A percentile compares a stretch with the other conserved stretches of the same genome.
These are phyloP conservation scores for Drosophila oshimai DNA, from an alignment of 1,140 invertebrate species.

Conservation along the genomic window DNA sequence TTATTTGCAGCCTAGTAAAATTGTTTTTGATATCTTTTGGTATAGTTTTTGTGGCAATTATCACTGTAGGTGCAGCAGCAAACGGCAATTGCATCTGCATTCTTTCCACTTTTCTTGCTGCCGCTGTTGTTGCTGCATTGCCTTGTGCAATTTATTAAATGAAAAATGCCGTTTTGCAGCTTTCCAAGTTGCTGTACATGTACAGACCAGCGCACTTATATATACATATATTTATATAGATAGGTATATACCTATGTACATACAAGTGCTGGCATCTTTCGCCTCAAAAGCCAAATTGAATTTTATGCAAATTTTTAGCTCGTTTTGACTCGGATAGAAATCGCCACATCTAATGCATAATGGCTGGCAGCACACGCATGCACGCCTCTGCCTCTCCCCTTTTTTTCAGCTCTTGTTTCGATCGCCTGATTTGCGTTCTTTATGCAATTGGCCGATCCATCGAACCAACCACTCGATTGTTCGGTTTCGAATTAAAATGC, in stretches of 20 bases:
- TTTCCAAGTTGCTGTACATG: slow-evolving; percentile 73
- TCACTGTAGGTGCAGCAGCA: slow-evolving; percentile 40
- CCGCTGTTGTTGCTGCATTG: slow-evolving; percentile 56
- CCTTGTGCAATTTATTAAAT: slow-evolving; percentile 81
- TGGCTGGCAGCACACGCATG: slow-evolving; percentile 41
- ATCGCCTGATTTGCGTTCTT: slow-evolving; percentile 42
- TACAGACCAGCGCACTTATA: background rate
- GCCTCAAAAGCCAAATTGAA: slow-evolving; percentile 66
- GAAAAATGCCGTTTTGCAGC: slow-evolving; percentile 81
- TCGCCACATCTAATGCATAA: slow-evolving; percentile 79
- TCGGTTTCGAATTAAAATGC: slow-evolving; percentile 11
- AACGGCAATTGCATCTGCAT: slow-evolving; percentile 59
- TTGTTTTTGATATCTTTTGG: background rate
- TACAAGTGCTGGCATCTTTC: slow-evolving; percentile 53
- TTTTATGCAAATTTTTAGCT: slow-evolving; percentile 76
- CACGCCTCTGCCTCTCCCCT: background rate
- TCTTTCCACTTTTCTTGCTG: slow-evolving; percentile 51
- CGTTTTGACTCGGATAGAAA: slow-evolving; percentile 62
- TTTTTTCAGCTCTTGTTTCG: slow-evolving; percentile 3
- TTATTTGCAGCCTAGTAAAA: background rate
- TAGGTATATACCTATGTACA: slow-evolving; percentile 5
- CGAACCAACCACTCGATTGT: background rate
- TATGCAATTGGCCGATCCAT: slow-evolving; percentile 59
- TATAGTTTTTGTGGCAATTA: slow-evolving; percentile 15
- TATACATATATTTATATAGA: background rate